phyloP scores from a whole-genome alignment of 2,797 vertebrate species.

The Fistularia tabacaria region DNA sequence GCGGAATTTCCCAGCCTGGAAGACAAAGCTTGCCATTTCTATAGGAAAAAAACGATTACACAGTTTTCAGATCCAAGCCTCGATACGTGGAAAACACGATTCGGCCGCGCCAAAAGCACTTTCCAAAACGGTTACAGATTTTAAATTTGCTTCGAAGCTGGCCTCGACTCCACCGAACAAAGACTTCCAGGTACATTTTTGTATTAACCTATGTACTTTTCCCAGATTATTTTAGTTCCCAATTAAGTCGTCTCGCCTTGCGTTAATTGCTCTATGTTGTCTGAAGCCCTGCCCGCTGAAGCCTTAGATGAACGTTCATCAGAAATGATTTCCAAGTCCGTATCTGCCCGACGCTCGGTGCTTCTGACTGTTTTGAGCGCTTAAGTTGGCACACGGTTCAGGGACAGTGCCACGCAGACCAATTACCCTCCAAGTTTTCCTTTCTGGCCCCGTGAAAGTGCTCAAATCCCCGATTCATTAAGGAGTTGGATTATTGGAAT shows the following conservation, averaged over 20 bases:
- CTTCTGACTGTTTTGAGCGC: conserved; percentile 25
- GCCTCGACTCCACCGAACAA: too few species aligned
- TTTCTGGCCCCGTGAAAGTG: conserved; percentile 54
- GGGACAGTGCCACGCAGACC: conserved; percentile 53
- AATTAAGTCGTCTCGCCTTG: conserved; percentile 50
- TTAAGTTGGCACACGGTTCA: conserved; percentile 43
- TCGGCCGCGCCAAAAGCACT: too few species aligned
- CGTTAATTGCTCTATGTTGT: conserved; percentile 53
- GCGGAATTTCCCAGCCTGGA: too few species aligned
- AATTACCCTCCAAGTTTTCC: conserved; percentile 65
- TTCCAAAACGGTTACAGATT: too few species aligned
- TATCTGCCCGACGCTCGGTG: conserved; percentile 28
- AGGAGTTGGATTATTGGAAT: conserved; percentile 51
- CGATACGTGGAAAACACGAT: too few species aligned
- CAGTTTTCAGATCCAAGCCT: too few species aligned
- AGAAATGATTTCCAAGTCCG: conserved; percentile 43
- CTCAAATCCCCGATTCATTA: conserved; percentile 68
- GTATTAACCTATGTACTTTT: conserved; percentile 43
- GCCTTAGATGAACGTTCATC: conserved; percentile 40
- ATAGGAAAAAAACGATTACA: too few species aligned
- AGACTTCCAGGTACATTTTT: conserved; percentile 2
- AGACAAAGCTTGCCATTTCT: too few species aligned
- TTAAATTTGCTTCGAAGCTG: too few species aligned
- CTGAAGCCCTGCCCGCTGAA: conserved; percentile 46
- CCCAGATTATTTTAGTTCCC: conserved; percentile 36